Percentiles rank a stretch among this genome's conserved stretches.
phyloP scores from a whole-genome alignment of 2,113 vertebrate species.

The Beaufortia kweichowensis region DNA sequence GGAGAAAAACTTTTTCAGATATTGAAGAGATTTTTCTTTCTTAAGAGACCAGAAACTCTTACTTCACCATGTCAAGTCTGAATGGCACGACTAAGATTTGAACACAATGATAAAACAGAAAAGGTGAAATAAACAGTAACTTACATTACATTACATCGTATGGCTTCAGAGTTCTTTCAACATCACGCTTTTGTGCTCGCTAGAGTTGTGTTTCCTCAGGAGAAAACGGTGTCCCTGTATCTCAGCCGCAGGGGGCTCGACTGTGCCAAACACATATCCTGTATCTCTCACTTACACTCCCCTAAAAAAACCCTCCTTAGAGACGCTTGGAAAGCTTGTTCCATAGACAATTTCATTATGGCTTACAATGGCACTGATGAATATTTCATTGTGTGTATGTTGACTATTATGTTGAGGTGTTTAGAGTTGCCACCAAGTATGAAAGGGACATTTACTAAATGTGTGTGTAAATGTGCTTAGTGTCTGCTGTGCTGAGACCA shows the following conservation, averaged over 20 bases:
- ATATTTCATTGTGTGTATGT: conserved; percentile 43
- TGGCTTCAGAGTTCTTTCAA: too few species aligned
- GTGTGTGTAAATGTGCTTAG: conserved; percentile 37
- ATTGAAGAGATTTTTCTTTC: too few species aligned
- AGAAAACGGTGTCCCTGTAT: neutral
- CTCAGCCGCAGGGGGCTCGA: conserved; percentile 2
- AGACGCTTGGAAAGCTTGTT: conserved; percentile 25
- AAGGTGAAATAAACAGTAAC: too few species aligned
- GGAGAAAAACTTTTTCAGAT: too few species aligned
- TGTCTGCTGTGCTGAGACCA: conserved; percentile 35
- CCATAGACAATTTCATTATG: conserved; percentile 33
- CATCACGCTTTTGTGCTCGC: neutral
- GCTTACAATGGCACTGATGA: conserved; percentile 24
- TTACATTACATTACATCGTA: too few species aligned
- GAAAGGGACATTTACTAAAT: conserved; percentile 25
- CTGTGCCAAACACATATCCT: conserved; percentile 21
- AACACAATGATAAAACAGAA: too few species aligned
- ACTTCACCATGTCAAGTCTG: too few species aligned
- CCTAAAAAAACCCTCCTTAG: conserved; percentile 33
- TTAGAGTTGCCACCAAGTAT: conserved; percentile 23
- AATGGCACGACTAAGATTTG: too few species aligned
- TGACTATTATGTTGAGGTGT: conserved; percentile 25
- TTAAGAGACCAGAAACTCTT: too few species aligned
- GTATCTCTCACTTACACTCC: conserved; percentile 35
- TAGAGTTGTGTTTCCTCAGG: neutral